A percentile compares a stretch with the other conserved stretches of the same genome.
phyloP scores from a whole-genome alignment of 37 sponge, comb jelly and placozoan genomes.

The Sycon ciliatum region DNA sequence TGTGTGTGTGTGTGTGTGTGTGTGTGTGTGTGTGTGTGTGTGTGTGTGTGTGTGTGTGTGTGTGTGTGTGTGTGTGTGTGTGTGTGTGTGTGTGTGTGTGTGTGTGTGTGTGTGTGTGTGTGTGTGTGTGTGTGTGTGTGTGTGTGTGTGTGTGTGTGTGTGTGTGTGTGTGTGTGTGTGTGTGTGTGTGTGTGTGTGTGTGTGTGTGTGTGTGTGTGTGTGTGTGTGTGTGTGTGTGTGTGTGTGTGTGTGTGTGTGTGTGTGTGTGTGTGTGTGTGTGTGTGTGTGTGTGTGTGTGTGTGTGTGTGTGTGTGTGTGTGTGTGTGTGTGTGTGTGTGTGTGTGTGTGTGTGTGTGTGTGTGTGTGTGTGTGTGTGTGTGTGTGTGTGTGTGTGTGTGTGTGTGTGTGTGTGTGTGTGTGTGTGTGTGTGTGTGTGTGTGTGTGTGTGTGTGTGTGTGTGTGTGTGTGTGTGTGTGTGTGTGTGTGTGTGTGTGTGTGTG shows the following conservation, averaged over 20 bases:
- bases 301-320: slow-evolving; percentile 24
- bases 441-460: slow-evolving; percentile 24
- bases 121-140: slow-evolving; percentile 24
- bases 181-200: slow-evolving; percentile 24
- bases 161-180: slow-evolving; percentile 24
- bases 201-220: slow-evolving; percentile 24
- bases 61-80: no score
- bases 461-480: slow-evolving; percentile 24
- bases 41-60: no score
- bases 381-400: slow-evolving; percentile 24
- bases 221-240: slow-evolving; percentile 24
- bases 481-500: slow-evolving; percentile 24
- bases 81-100: no score
- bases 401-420: slow-evolving; percentile 24
- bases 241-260: slow-evolving; percentile 24
- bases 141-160: slow-evolving; percentile 24
- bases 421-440: slow-evolving; percentile 24
- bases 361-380: slow-evolving; percentile 24
- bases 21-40: no score
- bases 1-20: no score
- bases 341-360: slow-evolving; percentile 24
- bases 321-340: slow-evolving; percentile 24
- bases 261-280: slow-evolving; percentile 24
- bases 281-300: slow-evolving; percentile 24
- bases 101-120: no score